Conservation (phyloP, 2,888 invertebrate species). For the Chamaedrilus cognettii region DNA sequence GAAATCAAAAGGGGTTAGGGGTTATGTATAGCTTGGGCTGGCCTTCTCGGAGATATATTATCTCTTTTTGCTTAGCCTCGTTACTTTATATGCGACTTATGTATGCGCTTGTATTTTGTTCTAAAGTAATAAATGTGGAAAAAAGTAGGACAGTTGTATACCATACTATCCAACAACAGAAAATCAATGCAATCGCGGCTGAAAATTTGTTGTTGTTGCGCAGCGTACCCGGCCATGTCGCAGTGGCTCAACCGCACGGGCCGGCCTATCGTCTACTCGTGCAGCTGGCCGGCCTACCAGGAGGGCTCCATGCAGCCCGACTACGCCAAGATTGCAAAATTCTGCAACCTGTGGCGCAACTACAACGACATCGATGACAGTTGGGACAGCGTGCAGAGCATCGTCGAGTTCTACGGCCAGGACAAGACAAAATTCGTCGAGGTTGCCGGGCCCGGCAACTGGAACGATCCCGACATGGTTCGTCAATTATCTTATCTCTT, state of each 20-base stretch:
- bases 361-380: constrained; percentile 94
- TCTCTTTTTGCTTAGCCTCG: neutral
- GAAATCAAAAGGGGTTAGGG: no score
- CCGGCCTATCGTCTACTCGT: constrained; percentile 39
- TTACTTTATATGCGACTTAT: neutral
- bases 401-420: constrained; percentile 92
- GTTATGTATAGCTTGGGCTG: no score
- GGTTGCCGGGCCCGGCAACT: constrained; percentile 63
- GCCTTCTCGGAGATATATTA: no score
- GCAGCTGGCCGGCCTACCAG: constrained; percentile 44
- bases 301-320: constrained; percentile 34
- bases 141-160: no score
- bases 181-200: no score
- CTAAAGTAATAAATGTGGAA: no score
- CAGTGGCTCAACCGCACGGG: constrained; percentile 36
- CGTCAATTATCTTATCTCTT: neutral
- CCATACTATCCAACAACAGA: no score
- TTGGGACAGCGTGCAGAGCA: constrained; percentile 87
- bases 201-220: neutral
- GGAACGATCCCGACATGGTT: constrained; percentile 36
- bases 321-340: constrained; percentile 71
- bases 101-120: no score
- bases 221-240: constrained; percentile 39
- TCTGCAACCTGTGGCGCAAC: constrained; percentile 89
- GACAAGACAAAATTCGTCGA: constrained; percentile 87